Evolutionary conservation across 2,113 vertebrate species (phyloP), one percentile per base, ranked within the genome.

Genomic region (Tor tambroides): DNA sequence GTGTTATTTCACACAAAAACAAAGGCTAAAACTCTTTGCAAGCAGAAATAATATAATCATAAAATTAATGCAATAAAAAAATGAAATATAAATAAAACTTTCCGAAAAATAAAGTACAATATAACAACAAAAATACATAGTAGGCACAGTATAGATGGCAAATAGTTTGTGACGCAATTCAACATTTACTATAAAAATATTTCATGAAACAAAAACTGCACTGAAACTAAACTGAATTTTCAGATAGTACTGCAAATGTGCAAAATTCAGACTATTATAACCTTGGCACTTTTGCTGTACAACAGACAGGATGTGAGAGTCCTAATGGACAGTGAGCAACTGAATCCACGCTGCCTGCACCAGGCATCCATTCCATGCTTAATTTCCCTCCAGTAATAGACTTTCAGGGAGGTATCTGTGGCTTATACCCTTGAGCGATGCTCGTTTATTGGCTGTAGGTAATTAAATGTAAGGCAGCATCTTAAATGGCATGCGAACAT

Each of bases 331-430:
- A 19, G 2, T 17, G 5, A 0, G 38, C 59, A 51, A 67, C 59
- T 49, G 75, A 85, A 79, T 77, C 61, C 61, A 14, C 11, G 23
- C 41, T 43, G 38, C 28, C 54, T 82, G n/a, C n/a, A 14, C 23
- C 51, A 63, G 54, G 59, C 46, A 38, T 49, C 26, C 30, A 46
- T 82, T 83, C 80, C 74, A 75, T 30, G 59, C 61, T 82, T 74
- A 84, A 87, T 78, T 87, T 83, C 75, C 81, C 46, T 43, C 9
- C 74, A 23, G 80, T 87, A 78, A 79, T 69, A 84, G 81, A 84
- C 75, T 87, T 87, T 59, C 86, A 84, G 63, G 81, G 74, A 80
- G 65, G 65, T 78, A 35, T 78, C n/a, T 46, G 2, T 21, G 21
- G 41, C 43, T 86, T 79, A 69, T 59, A 61, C 86, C 86, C 81